Percentiles rank a stretch among this genome's conserved stretches.
These are phyloP conservation scores for Magallana ariakensis DNA, from an alignment of 1,140 invertebrate genomes.

Conservation along the genomic window DNA sequence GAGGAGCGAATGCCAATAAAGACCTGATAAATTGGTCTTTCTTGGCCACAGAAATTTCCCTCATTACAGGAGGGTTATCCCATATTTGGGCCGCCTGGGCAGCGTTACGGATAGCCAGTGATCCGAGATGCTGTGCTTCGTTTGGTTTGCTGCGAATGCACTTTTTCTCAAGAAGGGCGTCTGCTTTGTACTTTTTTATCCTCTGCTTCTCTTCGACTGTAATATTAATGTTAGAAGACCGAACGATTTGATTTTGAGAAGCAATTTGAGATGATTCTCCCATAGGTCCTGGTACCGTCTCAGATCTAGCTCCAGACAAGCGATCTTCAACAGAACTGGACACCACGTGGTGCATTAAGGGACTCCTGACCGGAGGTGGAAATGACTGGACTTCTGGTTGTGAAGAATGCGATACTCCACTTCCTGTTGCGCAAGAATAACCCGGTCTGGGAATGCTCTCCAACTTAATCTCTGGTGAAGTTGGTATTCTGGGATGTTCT, in stretches of 20 bases:
- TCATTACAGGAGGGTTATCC: constrained; percentile 58
- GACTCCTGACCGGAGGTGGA: neutral
- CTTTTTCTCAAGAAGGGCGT: constrained; percentile 61
- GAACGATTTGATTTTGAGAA: constrained; percentile 23
- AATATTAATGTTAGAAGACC: neutral
- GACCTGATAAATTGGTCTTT: constrained; percentile 57
- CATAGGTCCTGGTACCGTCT: neutral
- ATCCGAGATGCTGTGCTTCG: constrained; percentile 61
- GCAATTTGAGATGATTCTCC: neutral
- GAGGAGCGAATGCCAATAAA: constrained; percentile 58
- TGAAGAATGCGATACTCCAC: neutral
- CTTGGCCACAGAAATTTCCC: constrained; percentile 55
- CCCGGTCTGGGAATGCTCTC: neutral
- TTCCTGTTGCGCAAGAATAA: neutral
- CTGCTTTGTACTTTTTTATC: constrained; percentile 49
- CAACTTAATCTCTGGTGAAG: neutral
- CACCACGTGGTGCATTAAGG: constrained; percentile 25
- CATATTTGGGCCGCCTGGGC: constrained; percentile 63
- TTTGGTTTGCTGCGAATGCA: constrained; percentile 52
- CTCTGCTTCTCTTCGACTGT: constrained; percentile 42
- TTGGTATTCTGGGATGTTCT: neutral
- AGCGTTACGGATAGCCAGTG: constrained; percentile 62
- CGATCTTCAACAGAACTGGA: constrained; percentile 15
- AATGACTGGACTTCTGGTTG: neutral
- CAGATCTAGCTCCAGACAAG: neutral